These are phyloP conservation scores for Rhyacophila brunnea DNA, from an alignment of 1,140 invertebrate genomes.

Conservation along the genomic window DNA sequence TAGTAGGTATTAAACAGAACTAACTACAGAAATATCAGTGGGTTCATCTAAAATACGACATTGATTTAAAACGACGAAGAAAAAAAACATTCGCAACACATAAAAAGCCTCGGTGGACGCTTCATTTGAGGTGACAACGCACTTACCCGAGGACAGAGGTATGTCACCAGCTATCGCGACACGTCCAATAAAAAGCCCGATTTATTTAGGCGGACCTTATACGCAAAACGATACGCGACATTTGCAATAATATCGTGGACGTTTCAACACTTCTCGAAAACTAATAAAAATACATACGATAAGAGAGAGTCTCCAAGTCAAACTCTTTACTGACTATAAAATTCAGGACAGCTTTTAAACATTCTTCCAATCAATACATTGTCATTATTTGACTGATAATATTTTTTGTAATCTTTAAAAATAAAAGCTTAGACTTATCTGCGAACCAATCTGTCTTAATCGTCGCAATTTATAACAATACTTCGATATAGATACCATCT, in stretches of 20 bases:
- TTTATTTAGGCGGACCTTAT: constrained; percentile 29
- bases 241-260: constrained; percentile 17
- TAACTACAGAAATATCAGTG: not conserved
- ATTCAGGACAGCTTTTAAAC: not conserved
- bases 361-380: too few species aligned
- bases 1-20: too few species aligned
- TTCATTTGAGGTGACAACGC: constrained; percentile 35
- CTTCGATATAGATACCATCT: too few species aligned
- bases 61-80: not conserved
- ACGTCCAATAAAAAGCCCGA: constrained; percentile 33
- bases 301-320: not conserved
- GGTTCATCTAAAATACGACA: not conserved
- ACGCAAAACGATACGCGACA: constrained; percentile 29
- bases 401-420: too few species aligned
- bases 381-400: too few species aligned
- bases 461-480: too few species aligned
- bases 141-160: constrained; percentile 30
- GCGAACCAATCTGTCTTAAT: too few species aligned
- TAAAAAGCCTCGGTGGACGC: constrained; percentile 9
- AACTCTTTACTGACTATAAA: not conserved
- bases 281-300: constrained; percentile 20
- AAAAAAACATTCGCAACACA: not conserved
- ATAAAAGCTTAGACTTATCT: too few species aligned
- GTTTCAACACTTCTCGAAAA: constrained; percentile 13
- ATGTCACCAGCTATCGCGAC: constrained; percentile 27